A percentile compares a stretch with the other conserved stretches of the same genome.
phyloP scores from a whole-genome alignment of 1,140 invertebrate genomes.

The Drosophila jambulina region DNA sequence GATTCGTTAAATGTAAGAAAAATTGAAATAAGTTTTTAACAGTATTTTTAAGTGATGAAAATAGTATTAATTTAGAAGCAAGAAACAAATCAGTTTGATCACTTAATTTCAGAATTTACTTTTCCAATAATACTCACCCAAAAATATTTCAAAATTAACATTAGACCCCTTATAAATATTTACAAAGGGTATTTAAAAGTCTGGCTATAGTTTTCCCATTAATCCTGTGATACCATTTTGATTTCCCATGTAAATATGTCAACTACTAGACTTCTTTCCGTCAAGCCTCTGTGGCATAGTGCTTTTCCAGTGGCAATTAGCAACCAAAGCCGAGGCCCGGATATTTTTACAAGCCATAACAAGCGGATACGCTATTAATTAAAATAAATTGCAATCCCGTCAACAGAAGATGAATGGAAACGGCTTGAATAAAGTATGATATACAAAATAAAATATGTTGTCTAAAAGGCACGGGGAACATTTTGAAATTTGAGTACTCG shows the following conservation, averaged over 20 bases:
- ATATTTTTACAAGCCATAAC: slow-evolving; percentile 22
- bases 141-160: not conserved
- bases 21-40: not conserved
- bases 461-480: slow-evolving; percentile 1
- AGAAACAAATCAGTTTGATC: not conserved
- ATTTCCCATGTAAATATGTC: slow-evolving; percentile 39
- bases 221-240: slow-evolving; percentile 11
- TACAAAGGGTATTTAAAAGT: not conserved
- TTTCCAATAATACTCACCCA: no score
- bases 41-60: not conserved
- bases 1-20: not conserved
- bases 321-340: slow-evolving; percentile 32
- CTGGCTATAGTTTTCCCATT: not conserved
- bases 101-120: not conserved
- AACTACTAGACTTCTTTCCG: slow-evolving; percentile 37
- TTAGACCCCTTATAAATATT: not conserved
- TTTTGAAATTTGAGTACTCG: not conserved
- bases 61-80: no score
- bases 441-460: not conserved
- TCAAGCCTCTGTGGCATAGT: slow-evolving; percentile 17
- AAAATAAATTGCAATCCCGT: slow-evolving; percentile 62
- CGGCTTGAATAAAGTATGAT: slow-evolving; percentile 1
- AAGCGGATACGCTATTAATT: slow-evolving; percentile 58
- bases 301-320: slow-evolving; percentile 67
- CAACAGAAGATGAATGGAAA: slow-evolving; percentile 11